Conservation (phyloP, 2,113 vertebrate genomes). For the Phylloscopus trochiloides region DNA sequence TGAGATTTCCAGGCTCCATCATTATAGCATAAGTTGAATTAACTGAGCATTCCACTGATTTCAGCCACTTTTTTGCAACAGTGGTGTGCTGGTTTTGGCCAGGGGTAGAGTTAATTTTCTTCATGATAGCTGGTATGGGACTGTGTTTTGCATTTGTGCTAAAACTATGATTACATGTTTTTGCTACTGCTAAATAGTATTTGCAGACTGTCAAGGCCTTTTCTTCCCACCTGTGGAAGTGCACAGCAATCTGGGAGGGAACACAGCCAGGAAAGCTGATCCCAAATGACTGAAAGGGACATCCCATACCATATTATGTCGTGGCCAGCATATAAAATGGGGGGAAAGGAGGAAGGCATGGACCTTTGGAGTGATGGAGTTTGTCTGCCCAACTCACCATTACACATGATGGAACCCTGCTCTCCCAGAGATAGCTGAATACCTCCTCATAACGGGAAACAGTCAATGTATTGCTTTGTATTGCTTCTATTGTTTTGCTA, state of each 20-base stretch:
- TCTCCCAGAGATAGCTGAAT: background rate
- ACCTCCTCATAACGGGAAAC: background rate
- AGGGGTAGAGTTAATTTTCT: background rate
- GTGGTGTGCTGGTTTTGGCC: background rate
- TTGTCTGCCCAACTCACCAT: background rate
- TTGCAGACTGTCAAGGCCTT: background rate
- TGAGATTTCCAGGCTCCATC: background rate
- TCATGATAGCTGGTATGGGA: background rate
- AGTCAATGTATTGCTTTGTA: too few relatives aligned
- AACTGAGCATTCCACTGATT: background rate
- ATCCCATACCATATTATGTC: too few relatives aligned
- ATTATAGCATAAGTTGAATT: background rate
- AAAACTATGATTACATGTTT: background rate
- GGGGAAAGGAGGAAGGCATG: background rate
- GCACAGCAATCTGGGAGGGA: accelerated
- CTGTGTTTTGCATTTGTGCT: background rate
- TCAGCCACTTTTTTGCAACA: background rate
- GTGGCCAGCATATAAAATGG: background rate
- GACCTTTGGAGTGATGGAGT: accelerated
- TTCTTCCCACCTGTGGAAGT: background rate
- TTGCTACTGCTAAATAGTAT: background rate
- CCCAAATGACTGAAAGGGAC: background rate
- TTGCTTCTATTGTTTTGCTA: background rate
- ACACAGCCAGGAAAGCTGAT: background rate
- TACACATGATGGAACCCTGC: too few relatives aligned